phyloP scores from a whole-genome alignment of 2,888 invertebrate species.

The Campaea margaritaria region DNA sequence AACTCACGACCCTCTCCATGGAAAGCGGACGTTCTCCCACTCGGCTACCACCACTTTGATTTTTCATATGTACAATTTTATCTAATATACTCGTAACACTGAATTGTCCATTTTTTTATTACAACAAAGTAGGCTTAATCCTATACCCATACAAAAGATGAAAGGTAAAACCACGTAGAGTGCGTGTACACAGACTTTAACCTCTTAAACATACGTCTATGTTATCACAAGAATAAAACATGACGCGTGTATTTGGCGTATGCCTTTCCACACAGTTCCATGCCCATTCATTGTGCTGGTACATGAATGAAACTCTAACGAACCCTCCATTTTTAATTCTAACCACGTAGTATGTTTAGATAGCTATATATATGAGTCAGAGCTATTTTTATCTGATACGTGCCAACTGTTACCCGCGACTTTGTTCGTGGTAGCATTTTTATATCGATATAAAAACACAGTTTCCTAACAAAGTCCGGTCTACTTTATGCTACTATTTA shows the following conservation, averaged over 20 bases:
- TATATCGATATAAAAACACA: too few species aligned
- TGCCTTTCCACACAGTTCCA: slow-evolving; percentile 17
- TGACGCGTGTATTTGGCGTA: slow-evolving; percentile 32
- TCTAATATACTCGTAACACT: too few species aligned
- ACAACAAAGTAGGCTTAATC: neutral
- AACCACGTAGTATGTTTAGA: slow-evolving; percentile 1
- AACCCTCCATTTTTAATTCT: slow-evolving; percentile 48
- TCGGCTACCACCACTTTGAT: too few species aligned
- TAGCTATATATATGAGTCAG: slow-evolving; percentile 3
- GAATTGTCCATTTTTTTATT: too few species aligned
- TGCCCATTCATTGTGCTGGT: slow-evolving; percentile 50
- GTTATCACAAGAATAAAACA: slow-evolving; percentile 35
- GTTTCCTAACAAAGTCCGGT: too few species aligned
- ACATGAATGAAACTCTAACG: slow-evolving; percentile 63
- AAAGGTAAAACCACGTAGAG: slow-evolving; percentile 4
- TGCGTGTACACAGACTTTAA: slow-evolving; percentile 8
- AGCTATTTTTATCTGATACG: neutral
- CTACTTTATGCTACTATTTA: too few species aligned
- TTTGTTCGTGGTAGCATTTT: neutral
- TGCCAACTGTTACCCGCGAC: too few species aligned
- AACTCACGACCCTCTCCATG: too few species aligned
- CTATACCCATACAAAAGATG: slow-evolving; percentile 5
- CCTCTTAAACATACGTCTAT: slow-evolving; percentile 26
- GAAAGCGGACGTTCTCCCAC: too few species aligned
- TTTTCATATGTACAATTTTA: too few species aligned